Percentiles rank a stretch among this genome's conserved stretches.
Evolutionary conservation across 2,797 vertebrate species (phyloP).

Genomic region (Sebastes baramenuke): DNA sequence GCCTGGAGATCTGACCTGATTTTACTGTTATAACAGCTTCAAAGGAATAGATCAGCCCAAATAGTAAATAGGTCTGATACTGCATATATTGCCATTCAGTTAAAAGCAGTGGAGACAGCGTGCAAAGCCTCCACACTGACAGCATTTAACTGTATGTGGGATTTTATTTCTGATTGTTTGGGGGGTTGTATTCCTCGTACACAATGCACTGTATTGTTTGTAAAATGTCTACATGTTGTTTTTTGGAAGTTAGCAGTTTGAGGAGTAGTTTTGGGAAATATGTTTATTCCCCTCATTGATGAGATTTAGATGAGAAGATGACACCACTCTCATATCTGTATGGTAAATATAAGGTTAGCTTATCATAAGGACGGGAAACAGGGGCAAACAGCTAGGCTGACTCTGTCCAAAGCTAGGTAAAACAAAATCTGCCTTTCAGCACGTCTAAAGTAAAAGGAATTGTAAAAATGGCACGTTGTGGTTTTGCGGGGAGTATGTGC

Average conservation of each 20-base stretch:
- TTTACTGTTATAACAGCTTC: conserved; percentile 46
- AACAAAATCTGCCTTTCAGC: not conserved
- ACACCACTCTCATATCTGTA: not conserved
- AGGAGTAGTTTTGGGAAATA: not conserved
- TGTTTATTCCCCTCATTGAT: not conserved
- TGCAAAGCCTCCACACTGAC: not conserved
- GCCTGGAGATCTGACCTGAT: conserved; percentile 69
- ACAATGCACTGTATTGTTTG: not conserved
- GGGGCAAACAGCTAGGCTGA: not conserved
- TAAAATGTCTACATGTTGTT: not conserved
- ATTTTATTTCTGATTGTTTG: not conserved
- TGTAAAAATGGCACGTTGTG: too few species aligned
- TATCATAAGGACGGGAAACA: not conserved
- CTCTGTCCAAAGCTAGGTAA: not conserved
- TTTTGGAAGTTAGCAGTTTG: not conserved
- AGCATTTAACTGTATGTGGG: not conserved
- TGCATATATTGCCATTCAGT: conserved; percentile 8
- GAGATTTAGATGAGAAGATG: not conserved
- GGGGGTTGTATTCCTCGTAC: not conserved
- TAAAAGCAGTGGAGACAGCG: not conserved
- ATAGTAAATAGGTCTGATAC: conserved; percentile 33
- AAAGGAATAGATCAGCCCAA: conserved; percentile 39
- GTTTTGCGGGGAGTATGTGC: too few species aligned
- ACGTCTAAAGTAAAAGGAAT: too few species aligned
- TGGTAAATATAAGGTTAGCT: not conserved